These are phyloP conservation scores for Ceratosolen fusciceps DNA, from an alignment of 1,140 invertebrate genomes.

Conservation along the genomic window DNA sequence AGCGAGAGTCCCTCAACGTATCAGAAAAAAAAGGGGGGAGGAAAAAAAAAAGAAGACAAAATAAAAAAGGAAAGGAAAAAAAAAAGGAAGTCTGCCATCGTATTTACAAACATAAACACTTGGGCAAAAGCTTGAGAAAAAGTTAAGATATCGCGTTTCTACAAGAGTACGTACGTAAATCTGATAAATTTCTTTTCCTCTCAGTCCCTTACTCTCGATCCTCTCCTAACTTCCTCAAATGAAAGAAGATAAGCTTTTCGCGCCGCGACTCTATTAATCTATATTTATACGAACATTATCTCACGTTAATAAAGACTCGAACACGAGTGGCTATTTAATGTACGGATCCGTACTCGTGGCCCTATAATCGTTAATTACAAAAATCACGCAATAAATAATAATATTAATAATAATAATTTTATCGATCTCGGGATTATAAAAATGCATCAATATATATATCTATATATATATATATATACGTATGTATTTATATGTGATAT, in stretches of 20 bases:
- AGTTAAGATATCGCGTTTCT: conserved; percentile 19
- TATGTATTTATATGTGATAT: no score
- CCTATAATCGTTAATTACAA: neutral
- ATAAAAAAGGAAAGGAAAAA: no score
- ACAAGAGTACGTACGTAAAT: neutral
- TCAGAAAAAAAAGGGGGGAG: no score
- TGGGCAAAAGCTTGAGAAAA: conserved; percentile 4
- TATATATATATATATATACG: no score
- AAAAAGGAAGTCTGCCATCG: neutral
- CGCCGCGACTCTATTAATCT: neutral
- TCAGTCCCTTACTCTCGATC: neutral
- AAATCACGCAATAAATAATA: neutral
- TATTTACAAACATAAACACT: neutral
- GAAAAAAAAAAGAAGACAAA: no score
- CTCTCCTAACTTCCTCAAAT: neutral
- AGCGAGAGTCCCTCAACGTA: conserved; percentile 36
- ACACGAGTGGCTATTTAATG: neutral
- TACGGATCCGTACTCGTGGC: neutral
- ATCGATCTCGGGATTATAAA: no score
- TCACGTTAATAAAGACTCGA: neutral
- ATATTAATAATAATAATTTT: no score
- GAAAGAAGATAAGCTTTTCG: conserved; percentile 2
- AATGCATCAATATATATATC: no score
- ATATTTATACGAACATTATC: neutral
- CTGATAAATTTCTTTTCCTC: neutral